A percentile compares a stretch with the other conserved stretches of the same genome.
Evolutionary conservation across 2,888 invertebrate genomes (phyloP).

Genomic region (Chorisops tibialis): DNA sequence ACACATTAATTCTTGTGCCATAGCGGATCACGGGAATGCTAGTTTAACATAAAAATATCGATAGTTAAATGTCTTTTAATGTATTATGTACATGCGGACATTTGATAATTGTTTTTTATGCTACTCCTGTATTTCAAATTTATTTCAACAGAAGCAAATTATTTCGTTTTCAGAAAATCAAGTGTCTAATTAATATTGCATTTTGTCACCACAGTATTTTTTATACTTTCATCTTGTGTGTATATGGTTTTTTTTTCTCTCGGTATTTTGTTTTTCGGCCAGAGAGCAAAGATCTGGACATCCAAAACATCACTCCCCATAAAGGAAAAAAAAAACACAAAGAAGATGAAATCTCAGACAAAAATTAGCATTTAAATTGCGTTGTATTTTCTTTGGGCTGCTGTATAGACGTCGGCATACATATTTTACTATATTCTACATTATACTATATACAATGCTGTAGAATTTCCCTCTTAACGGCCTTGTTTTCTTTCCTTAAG

Average conservation of each 20-base stretch:
- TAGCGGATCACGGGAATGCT: no score
- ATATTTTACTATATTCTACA: background rate
- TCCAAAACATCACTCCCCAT: slow-evolving; percentile 6
- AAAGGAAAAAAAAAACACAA: background rate
- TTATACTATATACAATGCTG: background rate
- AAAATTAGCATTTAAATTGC: slow-evolving; percentile 26
- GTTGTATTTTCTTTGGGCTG: slow-evolving; percentile 11
- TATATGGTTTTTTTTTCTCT: slow-evolving; percentile 2
- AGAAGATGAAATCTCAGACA: slow-evolving; percentile 24
- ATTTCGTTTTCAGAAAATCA: background rate
- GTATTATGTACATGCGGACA: no score
- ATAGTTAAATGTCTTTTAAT: no score
- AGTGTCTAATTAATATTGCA: slow-evolving; percentile 17
- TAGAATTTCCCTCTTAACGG: slow-evolving; percentile 16
- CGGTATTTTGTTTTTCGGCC: background rate
- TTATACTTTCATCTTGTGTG: background rate
- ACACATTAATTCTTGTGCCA: no score
- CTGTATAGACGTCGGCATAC: slow-evolving; percentile 3
- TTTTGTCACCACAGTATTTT: slow-evolving; percentile 1
- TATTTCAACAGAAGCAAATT: background rate
- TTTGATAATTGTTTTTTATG: no score
- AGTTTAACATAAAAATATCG: no score
- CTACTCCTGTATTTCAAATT: no score
- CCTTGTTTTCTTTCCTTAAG: slow-evolving; percentile 21
- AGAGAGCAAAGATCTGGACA: slow-evolving; percentile 12